Percentiles rank a stretch among this genome's conserved stretches.
phyloP scores from a whole-genome alignment of 92 coral and sea anemone genomes.

The Parazoanthus atlanticus region DNA sequence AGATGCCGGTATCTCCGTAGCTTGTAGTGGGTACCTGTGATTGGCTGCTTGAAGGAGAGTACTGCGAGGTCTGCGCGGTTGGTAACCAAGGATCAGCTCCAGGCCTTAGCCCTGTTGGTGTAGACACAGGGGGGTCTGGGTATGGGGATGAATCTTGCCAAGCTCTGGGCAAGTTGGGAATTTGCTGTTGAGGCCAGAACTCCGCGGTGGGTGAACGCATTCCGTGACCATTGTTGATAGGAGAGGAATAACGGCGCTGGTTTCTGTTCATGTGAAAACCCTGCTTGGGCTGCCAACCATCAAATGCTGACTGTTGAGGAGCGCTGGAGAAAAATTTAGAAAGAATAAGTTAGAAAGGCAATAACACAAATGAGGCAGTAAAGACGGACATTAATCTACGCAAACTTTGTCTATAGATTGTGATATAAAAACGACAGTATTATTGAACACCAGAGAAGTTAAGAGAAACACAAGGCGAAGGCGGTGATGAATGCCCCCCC shows the following conservation, averaged over 20 bases:
- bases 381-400: not conserved
- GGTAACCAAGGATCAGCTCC: slow-evolving; percentile 88
- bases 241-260: slow-evolving; percentile 94
- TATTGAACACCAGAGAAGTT: too few species aligned
- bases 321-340: slow-evolving; percentile 39
- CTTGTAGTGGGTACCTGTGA: slow-evolving; percentile 64
- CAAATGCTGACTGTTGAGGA: slow-evolving; percentile 64
- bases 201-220: slow-evolving; percentile 81
- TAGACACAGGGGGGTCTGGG: slow-evolving; percentile 65
- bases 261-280: slow-evolving; percentile 62
- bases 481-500: not conserved
- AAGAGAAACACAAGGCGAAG: not conserved
- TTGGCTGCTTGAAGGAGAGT: slow-evolving; percentile 67
- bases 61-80: slow-evolving; percentile 49
- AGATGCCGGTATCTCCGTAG: slow-evolving; percentile 67
- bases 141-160: slow-evolving; percentile 81
- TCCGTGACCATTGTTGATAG: slow-evolving; percentile 74
- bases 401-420: too few species aligned
- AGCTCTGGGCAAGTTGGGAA: slow-evolving; percentile 67
- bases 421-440: too few species aligned
- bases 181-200: slow-evolving; percentile 84
- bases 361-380: not conserved
- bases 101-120: slow-evolving; percentile 77
- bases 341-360: slow-evolving; percentile 7
- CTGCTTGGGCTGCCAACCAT: slow-evolving; percentile 89